phyloP scores from a whole-genome alignment of 2,888 invertebrate genomes.

The Pogonocherus hispidulus region DNA sequence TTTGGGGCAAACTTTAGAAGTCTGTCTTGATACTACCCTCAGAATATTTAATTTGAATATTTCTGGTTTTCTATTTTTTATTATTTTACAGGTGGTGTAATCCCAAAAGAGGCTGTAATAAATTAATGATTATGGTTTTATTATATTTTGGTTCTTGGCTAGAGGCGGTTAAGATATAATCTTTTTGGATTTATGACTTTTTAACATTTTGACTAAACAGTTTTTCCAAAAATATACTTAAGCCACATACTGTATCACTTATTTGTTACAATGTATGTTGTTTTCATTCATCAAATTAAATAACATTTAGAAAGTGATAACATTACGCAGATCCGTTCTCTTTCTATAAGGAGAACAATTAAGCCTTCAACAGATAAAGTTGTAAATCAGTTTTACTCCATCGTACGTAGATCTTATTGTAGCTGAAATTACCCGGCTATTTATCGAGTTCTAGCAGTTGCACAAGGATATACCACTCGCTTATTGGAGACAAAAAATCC shows the following conservation, averaged over 20 bases:
- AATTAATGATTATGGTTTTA: too few species aligned
- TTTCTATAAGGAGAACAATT: neutral
- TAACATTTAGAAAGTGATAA: conserved; percentile 2
- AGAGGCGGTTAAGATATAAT: too few species aligned
- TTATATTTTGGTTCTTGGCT: too few species aligned
- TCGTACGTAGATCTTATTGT: neutral
- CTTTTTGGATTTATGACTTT: too few species aligned
- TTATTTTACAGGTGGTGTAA: too few species aligned
- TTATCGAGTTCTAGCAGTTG: neutral
- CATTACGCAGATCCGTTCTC: neutral
- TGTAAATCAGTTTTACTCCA: neutral
- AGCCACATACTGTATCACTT: neutral
- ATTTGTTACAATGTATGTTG: neutral
- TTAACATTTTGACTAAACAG: too few species aligned
- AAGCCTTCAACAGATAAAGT: neutral
- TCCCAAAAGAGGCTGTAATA: too few species aligned
- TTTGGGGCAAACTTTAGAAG: too few species aligned
- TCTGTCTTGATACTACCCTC: too few species aligned
- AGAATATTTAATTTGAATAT: too few species aligned
- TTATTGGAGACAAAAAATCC: neutral
- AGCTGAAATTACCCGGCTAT: neutral
- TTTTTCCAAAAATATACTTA: too few species aligned
- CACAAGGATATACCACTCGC: conserved; percentile 4
- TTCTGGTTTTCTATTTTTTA: too few species aligned
- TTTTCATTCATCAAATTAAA: conserved; percentile 10